phyloP scores from a whole-genome alignment of 2,797 vertebrate genomes.

The Acrossocheilus wenchowensis region DNA sequence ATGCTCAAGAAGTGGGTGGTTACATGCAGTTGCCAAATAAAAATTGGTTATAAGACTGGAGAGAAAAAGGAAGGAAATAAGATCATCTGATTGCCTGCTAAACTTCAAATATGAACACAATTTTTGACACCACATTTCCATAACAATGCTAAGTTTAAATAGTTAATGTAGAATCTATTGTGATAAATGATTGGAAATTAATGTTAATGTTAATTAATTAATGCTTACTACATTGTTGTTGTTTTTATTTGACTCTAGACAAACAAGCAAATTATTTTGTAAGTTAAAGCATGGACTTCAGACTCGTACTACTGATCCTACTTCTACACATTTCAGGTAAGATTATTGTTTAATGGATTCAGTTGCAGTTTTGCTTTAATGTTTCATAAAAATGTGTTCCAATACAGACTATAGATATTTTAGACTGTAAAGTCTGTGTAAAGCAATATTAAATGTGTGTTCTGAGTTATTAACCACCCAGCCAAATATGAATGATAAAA shows the following conservation, averaged over 20 bases:
- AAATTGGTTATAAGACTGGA: too few species aligned
- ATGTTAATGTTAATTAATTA: too few species aligned
- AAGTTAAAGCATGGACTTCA: constrained; percentile 23
- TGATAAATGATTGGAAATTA: not conserved
- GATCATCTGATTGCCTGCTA: not conserved
- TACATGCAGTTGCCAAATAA: not conserved
- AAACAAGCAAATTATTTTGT: not conserved
- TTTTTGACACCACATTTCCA: not conserved
- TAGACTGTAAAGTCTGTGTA: not conserved
- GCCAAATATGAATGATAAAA: too few species aligned
- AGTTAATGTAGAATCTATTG: not conserved
- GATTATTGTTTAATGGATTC: not conserved
- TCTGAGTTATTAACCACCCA: too few species aligned
- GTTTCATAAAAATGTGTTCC: not conserved
- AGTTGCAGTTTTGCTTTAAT: too few species aligned
- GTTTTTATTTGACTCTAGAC: not conserved
- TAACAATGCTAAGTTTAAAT: not conserved
- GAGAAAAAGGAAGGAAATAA: not conserved
- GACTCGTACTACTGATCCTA: not conserved
- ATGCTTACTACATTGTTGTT: not conserved
- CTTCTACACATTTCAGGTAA: constrained; percentile 29
- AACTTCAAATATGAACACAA: not conserved
- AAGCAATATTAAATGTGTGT: too few species aligned
- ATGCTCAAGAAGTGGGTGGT: not conserved
- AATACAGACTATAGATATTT: not conserved